Conservation (phyloP, 2,888 invertebrate genomes). For the Platycheirus albimanus region DNA sequence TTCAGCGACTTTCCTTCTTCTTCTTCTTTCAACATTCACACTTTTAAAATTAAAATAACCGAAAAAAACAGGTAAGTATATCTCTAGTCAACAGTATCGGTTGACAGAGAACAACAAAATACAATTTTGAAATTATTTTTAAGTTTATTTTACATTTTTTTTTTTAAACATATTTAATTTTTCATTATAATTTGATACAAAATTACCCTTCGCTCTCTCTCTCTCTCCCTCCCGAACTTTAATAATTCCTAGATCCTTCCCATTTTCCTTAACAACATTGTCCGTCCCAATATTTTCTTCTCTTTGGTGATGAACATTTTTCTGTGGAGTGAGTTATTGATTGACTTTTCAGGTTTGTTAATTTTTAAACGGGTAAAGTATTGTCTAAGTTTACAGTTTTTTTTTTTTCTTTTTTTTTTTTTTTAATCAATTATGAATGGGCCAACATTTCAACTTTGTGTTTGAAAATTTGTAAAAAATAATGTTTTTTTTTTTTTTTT, state of each 20-base stretch:
- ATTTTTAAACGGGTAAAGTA: constrained; percentile 59
- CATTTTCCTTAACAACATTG: neutral
- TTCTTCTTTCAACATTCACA: constrained; percentile 10
- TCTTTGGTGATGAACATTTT: constrained; percentile 7
- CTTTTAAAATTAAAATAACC: too few relatives aligned
- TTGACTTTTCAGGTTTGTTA: constrained; percentile 29
- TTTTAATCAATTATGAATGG: too few relatives aligned
- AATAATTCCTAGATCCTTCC: constrained; percentile 30
- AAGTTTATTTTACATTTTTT: constrained; percentile 75
- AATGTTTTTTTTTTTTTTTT: constrained; percentile 2
- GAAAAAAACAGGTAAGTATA: constrained; percentile 83
- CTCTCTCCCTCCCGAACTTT: constrained; percentile 27
- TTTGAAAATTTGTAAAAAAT: constrained; percentile 6
- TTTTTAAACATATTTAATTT: constrained; percentile 49
- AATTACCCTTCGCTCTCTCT: constrained; percentile 6
- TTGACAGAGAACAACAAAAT: constrained; percentile 81
- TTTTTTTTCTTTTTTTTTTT: neutral
- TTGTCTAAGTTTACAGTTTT: constrained; percentile 39
- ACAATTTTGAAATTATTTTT: constrained; percentile 75
- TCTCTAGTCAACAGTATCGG: constrained; percentile 85
- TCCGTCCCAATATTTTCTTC: constrained; percentile 20
- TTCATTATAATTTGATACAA: constrained; percentile 52
- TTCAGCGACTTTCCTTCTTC: constrained; percentile 53
- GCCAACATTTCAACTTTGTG: constrained; percentile 65
- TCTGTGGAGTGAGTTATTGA: constrained; percentile 18